Evolutionary conservation across 2,113 vertebrate species (phyloP).

Genomic region (Leptodactylus fuscus): DNA sequence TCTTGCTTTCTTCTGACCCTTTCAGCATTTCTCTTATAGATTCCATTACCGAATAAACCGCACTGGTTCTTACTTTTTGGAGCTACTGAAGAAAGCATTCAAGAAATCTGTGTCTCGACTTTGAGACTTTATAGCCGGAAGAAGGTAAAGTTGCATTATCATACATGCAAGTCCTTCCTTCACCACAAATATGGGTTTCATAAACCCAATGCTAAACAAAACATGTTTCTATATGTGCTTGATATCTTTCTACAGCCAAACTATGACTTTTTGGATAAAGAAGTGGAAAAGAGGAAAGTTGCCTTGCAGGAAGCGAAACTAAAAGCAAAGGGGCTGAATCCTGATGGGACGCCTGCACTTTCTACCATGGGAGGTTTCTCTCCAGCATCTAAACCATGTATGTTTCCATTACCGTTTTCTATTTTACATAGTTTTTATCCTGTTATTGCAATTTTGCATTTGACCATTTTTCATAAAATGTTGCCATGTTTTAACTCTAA

Average conservation of each 20-base stretch:
- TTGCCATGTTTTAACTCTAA: background rate
- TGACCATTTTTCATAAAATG: too few species aligned
- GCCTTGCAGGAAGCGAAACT: slow-evolving; percentile 93
- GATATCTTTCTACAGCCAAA: slow-evolving; percentile 80
- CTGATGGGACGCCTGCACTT: slow-evolving; percentile 94
- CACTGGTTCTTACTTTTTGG: slow-evolving; percentile 97
- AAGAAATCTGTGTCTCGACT: slow-evolving; percentile 92
- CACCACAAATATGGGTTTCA: background rate
- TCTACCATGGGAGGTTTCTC: slow-evolving; percentile 93
- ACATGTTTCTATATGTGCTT: background rate
- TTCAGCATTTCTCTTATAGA: slow-evolving; percentile 71
- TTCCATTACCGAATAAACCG: slow-evolving; percentile 89
- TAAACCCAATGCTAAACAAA: too few species aligned
- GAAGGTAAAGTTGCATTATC: slow-evolving; percentile 78
- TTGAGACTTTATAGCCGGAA: slow-evolving; percentile 93
- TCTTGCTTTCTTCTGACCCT: background rate
- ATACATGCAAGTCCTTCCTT: background rate
- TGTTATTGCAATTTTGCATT: background rate
- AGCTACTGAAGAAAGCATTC: slow-evolving; percentile 91
- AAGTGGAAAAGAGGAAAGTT: slow-evolving; percentile 95
- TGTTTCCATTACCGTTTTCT: slow-evolving; percentile 56
- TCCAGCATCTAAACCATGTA: slow-evolving; percentile 93
- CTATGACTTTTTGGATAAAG: slow-evolving; percentile 93
- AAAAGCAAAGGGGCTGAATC: slow-evolving; percentile 96
- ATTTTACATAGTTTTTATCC: background rate